Evolutionary conservation across 2,797 vertebrate genomes (phyloP).

Genomic region (Epinephelus malabaricus): DNA sequence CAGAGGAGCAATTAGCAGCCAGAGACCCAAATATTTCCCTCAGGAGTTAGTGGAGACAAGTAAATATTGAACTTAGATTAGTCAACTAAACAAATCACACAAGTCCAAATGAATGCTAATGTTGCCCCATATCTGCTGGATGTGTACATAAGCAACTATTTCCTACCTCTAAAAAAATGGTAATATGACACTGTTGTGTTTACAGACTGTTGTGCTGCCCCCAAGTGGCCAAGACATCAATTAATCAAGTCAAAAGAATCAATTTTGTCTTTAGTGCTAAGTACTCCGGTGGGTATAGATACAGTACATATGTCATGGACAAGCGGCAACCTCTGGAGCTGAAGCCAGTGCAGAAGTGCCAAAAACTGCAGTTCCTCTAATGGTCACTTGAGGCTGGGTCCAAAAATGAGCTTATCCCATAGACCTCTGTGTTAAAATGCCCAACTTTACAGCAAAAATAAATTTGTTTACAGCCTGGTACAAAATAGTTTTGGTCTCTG

Average conservation of each 20-base stretch:
- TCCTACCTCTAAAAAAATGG: background rate
- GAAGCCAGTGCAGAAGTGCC: too few relatives aligned
- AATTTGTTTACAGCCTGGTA: too few relatives aligned
- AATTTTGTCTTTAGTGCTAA: background rate
- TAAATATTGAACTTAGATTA: background rate
- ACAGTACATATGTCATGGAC: too few relatives aligned
- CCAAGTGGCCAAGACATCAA: background rate
- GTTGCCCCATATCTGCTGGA: too few relatives aligned
- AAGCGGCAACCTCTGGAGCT: too few relatives aligned
- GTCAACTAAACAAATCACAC: background rate
- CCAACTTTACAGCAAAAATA: too few relatives aligned
- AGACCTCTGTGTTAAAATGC: too few relatives aligned
- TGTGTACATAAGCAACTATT: background rate
- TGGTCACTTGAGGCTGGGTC: too few relatives aligned
- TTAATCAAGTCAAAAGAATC: background rate
- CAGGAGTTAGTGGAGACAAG: background rate
- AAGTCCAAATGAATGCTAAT: background rate
- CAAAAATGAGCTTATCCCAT: too few relatives aligned
- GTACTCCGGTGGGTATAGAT: background rate
- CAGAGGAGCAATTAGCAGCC: background rate
- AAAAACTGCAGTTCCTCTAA: too few relatives aligned
- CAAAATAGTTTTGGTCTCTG: too few relatives aligned
- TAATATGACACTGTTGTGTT: background rate
- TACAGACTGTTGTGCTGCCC: background rate
- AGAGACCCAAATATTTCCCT: background rate